Conservation (phyloP, 2,113 vertebrate genomes). For the Pomatorhinus ruficollis region DNA sequence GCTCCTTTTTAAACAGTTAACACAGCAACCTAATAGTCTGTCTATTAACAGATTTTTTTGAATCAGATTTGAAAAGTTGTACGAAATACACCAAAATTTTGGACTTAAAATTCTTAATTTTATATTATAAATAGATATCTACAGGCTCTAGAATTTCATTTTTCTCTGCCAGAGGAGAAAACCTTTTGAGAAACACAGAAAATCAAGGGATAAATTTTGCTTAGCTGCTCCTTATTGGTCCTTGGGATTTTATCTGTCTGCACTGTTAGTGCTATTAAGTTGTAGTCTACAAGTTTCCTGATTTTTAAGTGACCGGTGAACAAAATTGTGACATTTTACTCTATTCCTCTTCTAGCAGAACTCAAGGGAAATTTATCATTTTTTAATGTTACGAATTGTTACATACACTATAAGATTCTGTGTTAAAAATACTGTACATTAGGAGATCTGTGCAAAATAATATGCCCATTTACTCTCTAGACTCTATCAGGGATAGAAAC, state of each 20-base stretch:
- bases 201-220: conserved; percentile 25
- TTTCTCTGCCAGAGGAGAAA: conserved; percentile 60
- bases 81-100: conserved; percentile 37
- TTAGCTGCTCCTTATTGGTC: conserved; percentile 51
- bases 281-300: not conserved
- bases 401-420: conserved; percentile 51
- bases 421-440: conserved; percentile 69
- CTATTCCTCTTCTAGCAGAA: conserved; percentile 24
- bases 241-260: conserved; percentile 1
- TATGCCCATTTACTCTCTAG: conserved; percentile 55
- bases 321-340: not conserved
- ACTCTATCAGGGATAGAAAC: conserved; percentile 61
- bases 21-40: conserved; percentile 51
- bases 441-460: conserved; percentile 72
- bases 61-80: conserved; percentile 50
- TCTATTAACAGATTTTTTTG: not conserved
- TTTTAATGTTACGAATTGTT: conserved; percentile 28
- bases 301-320: conserved; percentile 1
- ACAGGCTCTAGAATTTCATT: conserved; percentile 65
- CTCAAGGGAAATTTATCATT: conserved; percentile 14
- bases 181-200: conserved; percentile 22
- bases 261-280: not conserved
- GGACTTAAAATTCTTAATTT: conserved; percentile 61
- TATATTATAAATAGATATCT: conserved; percentile 80
- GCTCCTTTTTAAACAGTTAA: conserved; percentile 62